Evolutionary conservation across 1,140 invertebrate genomes (phyloP).

Genomic region (Mizuhopecten yessoensis): DNA sequence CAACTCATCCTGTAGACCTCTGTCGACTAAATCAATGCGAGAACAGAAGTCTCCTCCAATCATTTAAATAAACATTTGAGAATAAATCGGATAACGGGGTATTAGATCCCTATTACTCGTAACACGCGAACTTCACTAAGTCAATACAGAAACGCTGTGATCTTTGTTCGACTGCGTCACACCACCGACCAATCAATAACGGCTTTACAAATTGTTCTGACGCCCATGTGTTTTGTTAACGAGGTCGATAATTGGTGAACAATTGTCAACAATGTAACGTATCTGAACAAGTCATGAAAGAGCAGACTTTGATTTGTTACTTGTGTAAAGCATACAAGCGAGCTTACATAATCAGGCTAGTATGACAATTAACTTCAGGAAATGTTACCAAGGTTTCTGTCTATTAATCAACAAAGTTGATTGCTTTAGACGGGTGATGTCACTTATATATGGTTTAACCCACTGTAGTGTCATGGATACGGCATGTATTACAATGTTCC

Average conservation of each 20-base stretch:
- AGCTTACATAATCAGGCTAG: not conserved
- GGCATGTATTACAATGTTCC: not conserved
- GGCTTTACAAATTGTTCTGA: constrained; percentile 33
- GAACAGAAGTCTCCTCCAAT: not conserved
- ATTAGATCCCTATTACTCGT: constrained; percentile 17
- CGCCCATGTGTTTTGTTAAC: constrained; percentile 32
- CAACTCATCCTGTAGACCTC: not conserved
- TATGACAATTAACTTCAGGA: not conserved
- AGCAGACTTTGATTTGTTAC: constrained; percentile 15
- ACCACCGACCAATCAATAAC: constrained; percentile 5
- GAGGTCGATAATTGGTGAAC: constrained; percentile 37
- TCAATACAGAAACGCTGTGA: not conserved
- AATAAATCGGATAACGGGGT: constrained; percentile 6
- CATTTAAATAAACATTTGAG: constrained; percentile 40
- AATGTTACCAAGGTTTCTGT: not conserved
- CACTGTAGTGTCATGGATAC: not conserved
- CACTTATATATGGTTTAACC: not conserved
- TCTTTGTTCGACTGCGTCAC: constrained; percentile 3
- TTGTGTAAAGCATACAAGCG: not conserved
- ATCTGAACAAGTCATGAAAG: constrained; percentile 23
- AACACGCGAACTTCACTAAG: constrained; percentile 1
- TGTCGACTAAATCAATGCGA: not conserved
- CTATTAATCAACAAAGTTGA: not conserved
- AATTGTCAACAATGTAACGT: constrained; percentile 21
- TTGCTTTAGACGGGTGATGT: not conserved